Evolutionary conservation across 1,140 invertebrate species (phyloP), one percentile per base, ranked within the genome.

Genomic region (Diabrotica virgifera): DNA sequence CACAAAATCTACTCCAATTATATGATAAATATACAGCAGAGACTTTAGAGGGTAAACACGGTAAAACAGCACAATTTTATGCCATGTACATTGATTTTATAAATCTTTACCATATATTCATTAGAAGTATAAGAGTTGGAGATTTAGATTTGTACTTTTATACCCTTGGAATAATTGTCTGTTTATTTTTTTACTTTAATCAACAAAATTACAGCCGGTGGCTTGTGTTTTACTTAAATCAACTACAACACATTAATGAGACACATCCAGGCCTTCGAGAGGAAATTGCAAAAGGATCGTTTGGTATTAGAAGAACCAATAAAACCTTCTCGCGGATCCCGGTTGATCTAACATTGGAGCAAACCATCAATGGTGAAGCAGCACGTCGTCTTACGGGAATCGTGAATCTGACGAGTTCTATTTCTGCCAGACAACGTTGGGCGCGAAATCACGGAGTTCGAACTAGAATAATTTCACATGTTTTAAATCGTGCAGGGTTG

Each of bases 301-400:
- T 76, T 63, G 71, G 71, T 37, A 69, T 76, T 46, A 68, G 59
- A 67, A 61, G 70, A 52, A 73, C 70, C 11, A 52, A 53, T 9
- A 74, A 73, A 58, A 53, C 69, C 40, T 74, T 75, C 38, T 75
- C 74, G 6, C 58, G 64, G 62, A 65, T 69, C 36, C 72, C 72
- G 11, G 69, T 75, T 12, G 74, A 77, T 63, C 61, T 75, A 37
- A 66, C 63, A 6, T 37, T 76, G 2, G 74, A 76, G 52, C 60
- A 69, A 52, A 70, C 70, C 8, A 64, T 69, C 11, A 72, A 72
- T 66, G 70, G 54, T 36, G 66, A 72, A 53, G 63, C 69, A 12
- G 70, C 69, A 11, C 52, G 46, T 63, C 56, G 60, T 50, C 59
- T 67, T 12, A 70, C 62, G 4, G 62, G 68, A 38, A 70, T 71